Conservation (phyloP, 2,888 invertebrate species). For the Cryptus armator region DNA sequence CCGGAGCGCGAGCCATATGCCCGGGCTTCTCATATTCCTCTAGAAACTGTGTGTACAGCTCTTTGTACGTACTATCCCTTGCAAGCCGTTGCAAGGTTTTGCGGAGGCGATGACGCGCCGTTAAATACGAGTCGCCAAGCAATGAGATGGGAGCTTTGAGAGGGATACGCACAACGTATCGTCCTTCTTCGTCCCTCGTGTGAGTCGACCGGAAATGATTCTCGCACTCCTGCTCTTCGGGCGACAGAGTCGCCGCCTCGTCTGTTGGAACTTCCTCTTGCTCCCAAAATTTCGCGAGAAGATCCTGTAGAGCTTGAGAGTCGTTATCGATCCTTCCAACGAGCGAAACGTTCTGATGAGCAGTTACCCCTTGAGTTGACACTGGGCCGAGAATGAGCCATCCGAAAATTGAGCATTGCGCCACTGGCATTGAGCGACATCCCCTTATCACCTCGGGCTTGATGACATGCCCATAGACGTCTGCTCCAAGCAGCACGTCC, state of each 20-base stretch:
- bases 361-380: not conserved
- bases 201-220: not conserved
- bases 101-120: not conserved
- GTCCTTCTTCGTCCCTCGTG: not conserved
- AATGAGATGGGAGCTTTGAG: not conserved
- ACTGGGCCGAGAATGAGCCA: slow-evolving; percentile 24
- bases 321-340: no score
- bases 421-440: not conserved
- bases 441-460: slow-evolving; percentile 29
- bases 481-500: slow-evolving; percentile 32
- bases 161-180: not conserved
- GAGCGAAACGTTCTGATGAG: not conserved
- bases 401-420: slow-evolving; percentile 28
- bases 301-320: not conserved
- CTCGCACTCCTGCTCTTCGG: not conserved
- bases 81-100: not conserved
- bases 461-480: slow-evolving; percentile 16
- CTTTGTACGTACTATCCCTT: not conserved
- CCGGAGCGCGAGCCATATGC: not conserved
- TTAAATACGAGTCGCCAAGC: not conserved
- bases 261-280: slow-evolving; percentile 10
- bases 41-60: not conserved
- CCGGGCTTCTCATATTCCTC: not conserved
- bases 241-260: not conserved
- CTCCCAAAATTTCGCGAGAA: no score